A percentile compares a stretch with the other conserved stretches of the same genome.
Conservation (phyloP, 2,113 vertebrate species). For the Catharus minimus region DNA sequence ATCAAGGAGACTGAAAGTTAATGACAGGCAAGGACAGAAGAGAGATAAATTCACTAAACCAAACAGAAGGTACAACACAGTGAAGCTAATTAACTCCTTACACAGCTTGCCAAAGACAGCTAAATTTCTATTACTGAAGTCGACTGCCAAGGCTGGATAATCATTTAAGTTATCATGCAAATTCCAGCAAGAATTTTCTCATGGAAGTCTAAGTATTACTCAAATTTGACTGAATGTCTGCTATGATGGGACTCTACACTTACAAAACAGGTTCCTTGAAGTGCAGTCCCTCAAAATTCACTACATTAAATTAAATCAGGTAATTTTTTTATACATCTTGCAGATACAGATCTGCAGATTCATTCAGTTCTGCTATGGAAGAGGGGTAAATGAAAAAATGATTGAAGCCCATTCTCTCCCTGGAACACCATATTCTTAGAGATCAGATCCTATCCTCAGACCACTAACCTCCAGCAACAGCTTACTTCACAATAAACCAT, state of each 20-base stretch:
- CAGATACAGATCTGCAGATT: background rate
- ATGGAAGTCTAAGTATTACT: background rate
- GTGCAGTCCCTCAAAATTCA: background rate
- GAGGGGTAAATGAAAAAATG: background rate
- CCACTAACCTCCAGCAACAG: background rate
- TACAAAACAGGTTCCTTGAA: background rate
- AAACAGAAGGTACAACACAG: conserved; percentile 20
- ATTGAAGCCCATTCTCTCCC: background rate
- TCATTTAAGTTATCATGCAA: background rate
- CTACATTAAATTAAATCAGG: background rate
- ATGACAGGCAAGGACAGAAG: background rate
- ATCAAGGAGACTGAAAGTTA: conserved; percentile 20
- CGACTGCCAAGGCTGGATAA: background rate
- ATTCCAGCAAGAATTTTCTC: conserved; percentile 4
- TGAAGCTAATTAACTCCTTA: conserved; percentile 30
- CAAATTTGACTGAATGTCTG: background rate
- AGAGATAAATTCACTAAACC: conserved; percentile 3
- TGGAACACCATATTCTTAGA: background rate
- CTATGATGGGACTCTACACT: background rate
- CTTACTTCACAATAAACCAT: background rate
- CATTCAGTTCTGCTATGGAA: background rate
- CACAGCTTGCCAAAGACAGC: conserved; percentile 15
- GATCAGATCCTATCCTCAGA: background rate
- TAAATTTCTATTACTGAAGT: background rate
- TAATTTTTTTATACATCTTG: background rate